Evolutionary conservation across 2,113 vertebrate species (phyloP), one percentile per base, ranked within the genome.

Genomic region (Pterocles gutturalis): DNA sequence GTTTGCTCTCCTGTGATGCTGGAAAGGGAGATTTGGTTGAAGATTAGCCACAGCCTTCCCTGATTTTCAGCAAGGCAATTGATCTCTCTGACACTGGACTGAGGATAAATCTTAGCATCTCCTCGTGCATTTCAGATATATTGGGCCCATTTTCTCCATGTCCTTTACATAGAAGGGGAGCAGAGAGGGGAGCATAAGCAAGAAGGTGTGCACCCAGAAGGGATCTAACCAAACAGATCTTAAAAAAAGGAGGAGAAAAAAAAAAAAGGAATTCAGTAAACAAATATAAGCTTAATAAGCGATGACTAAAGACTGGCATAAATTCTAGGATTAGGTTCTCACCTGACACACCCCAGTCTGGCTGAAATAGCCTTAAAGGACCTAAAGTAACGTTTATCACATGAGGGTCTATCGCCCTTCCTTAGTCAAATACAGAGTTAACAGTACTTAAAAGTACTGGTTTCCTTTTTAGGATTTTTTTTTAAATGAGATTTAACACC

Each of bases 11-110:
- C 89, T 45, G 36, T 2, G 58, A 33, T 38, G 78, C 0, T 54
- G 58, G 73, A 49, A 13, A 73, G 49, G 71, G 45, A 89, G 70
- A 22, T 8, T 13, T 64, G 79, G 92, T 62, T 78, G 88, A 70
- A 87, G 90, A 92, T 82, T 34, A 84, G 92, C 95, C 90, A 82
- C 76, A 76, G 91, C 24, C 57, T 82, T 48, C 64, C 77, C 80
- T 18, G 55, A 26, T 78, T 10, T 36, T 48, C 72, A 69, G 70
- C 41, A 41, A 67, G 62, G 54, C n/a, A n/a, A 31, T 79, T 72
- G 24, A 70, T 66, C 66, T 73, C 60, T n/a, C 36, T 31, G 66
- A 73, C 75, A 5, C 55, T 7, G 61, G 49, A 58, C 18, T 0
- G 1, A 34, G 51, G 65, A 34, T 26, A 24, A 78, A 81, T 41